phyloP scores from a whole-genome alignment of 2,888 invertebrate genomes.

The Sesia bembeciformis region DNA sequence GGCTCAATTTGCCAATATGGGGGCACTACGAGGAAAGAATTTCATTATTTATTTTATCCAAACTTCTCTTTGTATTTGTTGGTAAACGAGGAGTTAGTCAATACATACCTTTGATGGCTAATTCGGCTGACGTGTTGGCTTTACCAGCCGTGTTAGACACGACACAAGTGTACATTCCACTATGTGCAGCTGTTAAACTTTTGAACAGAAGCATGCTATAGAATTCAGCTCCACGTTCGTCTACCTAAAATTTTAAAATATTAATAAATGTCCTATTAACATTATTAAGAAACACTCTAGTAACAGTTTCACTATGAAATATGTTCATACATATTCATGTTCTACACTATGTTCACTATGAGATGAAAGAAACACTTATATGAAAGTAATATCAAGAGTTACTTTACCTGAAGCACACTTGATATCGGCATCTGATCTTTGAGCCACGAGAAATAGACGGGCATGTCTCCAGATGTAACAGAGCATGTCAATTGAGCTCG shows the following conservation, averaged over 20 bases:
- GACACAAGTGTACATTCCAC: slow-evolving; percentile 82
- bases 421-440: slow-evolving; percentile 78
- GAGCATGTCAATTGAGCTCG: slow-evolving; percentile 89
- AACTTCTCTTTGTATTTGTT: background rate
- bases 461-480: slow-evolving; percentile 82
- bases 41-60: background rate
- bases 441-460: slow-evolving; percentile 79
- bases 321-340: background rate
- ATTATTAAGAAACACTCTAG: too few species aligned
- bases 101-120: slow-evolving; percentile 79
- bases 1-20: slow-evolving; percentile 86
- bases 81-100: background rate
- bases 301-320: background rate
- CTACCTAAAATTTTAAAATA: slow-evolving; percentile 54
- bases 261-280: background rate
- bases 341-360: too few species aligned
- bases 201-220: slow-evolving; percentile 82
- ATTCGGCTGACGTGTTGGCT: slow-evolving; percentile 79
- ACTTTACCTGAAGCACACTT: slow-evolving; percentile 74
- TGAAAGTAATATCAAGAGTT: background rate
- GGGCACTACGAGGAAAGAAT: slow-evolving; percentile 73
- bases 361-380: background rate
- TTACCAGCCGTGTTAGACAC: slow-evolving; percentile 84
- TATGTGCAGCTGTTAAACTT: slow-evolving; percentile 79
- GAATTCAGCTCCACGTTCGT: slow-evolving; percentile 81